These are phyloP conservation scores for Glyphotaelius pellucidus DNA, from an alignment of 2,888 invertebrate genomes.

Conservation along the genomic window DNA sequence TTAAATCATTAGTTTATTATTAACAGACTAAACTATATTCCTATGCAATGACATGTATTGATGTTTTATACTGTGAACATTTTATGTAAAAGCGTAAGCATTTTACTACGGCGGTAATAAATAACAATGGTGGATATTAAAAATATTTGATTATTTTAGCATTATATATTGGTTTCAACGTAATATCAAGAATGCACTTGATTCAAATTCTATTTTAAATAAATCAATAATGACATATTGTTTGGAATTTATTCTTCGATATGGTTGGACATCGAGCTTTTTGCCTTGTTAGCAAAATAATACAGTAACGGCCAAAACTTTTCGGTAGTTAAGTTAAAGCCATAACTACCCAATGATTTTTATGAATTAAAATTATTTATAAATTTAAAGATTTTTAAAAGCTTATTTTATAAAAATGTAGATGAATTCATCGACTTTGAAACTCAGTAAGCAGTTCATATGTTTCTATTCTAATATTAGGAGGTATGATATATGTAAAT, in stretches of 20 bases:
- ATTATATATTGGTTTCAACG: background rate
- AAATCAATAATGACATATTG: background rate
- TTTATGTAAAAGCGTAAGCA: background rate
- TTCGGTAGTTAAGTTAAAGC: background rate
- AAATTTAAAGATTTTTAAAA: no score
- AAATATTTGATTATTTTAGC: background rate
- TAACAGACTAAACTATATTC: background rate
- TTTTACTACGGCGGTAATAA: conserved; percentile 7
- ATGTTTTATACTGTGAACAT: background rate
- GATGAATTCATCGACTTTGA: no score
- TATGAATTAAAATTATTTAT: no score
- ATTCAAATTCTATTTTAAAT: background rate
- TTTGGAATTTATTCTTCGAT: no score
- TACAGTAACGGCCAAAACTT: background rate
- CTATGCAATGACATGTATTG: background rate
- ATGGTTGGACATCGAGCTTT: background rate
- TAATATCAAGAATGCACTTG: background rate
- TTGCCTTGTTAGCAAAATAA: background rate
- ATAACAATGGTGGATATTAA: conserved; percentile 6
- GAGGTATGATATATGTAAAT: no score
- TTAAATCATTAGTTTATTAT: background rate
- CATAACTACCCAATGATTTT: no score
- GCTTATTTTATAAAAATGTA: no score
- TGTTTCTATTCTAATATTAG: no score
- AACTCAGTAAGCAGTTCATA: no score